Percentiles rank a stretch among this genome's conserved stretches.
phyloP scores from a whole-genome alignment of 2,797 vertebrate genomes.

The Myioborus melanocephalus region DNA sequence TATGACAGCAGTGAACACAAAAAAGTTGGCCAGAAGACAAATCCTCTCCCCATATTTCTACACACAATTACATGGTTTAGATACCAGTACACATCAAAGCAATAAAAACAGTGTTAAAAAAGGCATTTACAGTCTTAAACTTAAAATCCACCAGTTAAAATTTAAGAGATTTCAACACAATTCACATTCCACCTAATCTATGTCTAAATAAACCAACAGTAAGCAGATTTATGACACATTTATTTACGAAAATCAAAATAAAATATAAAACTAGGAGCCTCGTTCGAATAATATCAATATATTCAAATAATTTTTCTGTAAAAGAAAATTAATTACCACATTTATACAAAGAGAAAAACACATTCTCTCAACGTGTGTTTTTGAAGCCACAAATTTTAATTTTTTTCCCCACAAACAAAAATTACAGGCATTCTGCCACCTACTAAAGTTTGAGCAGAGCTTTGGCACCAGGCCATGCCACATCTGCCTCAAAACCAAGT shows the following conservation, averaged over 20 bases:
- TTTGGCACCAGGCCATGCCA: not conserved
- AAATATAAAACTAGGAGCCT: not conserved
- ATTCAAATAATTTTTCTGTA: not conserved
- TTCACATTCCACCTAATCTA: not conserved
- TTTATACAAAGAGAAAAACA: not conserved
- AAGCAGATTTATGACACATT: not conserved
- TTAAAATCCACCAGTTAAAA: not conserved
- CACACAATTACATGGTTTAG: not conserved
- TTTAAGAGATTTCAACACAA: not conserved
- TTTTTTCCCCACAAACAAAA: not conserved
- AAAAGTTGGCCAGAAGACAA: not conserved
- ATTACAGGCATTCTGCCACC: not conserved
- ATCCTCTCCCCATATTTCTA: not conserved
- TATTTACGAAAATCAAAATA: not conserved
- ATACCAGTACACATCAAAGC: not conserved
- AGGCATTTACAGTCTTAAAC: not conserved
- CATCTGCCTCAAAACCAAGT: not conserved
- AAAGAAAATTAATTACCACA: not conserved
- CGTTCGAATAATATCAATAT: not conserved
- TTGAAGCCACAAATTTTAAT: not conserved
- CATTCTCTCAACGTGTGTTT: not conserved
- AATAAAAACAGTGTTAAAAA: not conserved
- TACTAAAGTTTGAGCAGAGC: not conserved
- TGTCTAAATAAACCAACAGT: not conserved
- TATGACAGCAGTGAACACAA: not conserved